These are phyloP conservation scores for Pinctada fucata DNA, from an alignment of 2,888 invertebrate genomes.

Conservation along the genomic window DNA sequence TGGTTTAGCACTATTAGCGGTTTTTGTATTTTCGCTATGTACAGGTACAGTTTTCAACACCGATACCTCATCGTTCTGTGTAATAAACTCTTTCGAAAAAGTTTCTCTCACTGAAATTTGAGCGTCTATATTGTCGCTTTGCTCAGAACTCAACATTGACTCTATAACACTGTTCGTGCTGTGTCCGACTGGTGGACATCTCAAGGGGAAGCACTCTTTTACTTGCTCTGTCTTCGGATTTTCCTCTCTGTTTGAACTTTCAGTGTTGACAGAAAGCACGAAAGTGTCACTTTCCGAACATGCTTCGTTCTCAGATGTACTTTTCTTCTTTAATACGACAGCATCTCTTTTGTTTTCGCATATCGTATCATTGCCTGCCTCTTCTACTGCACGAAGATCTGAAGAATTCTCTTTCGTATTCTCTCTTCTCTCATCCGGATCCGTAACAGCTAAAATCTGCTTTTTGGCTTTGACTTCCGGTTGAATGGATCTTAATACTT, in stretches of 20 bases:
- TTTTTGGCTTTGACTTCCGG: too few species aligned
- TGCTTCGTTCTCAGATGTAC: not conserved
- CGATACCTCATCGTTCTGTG: too few species aligned
- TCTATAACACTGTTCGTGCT: not conserved
- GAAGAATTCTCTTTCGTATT: not conserved
- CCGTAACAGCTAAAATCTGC: too few species aligned
- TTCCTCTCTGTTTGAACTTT: not conserved
- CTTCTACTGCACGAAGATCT: too few species aligned
- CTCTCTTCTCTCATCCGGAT: not conserved
- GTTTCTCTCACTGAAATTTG: not conserved
- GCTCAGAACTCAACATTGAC: not conserved
- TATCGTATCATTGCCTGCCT: too few species aligned
- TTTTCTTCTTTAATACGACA: not conserved
- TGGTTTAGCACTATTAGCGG: conserved; percentile 1
- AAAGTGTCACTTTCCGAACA: not conserved
- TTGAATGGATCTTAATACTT: too few species aligned
- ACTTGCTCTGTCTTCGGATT: not conserved
- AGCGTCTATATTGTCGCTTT: not conserved
- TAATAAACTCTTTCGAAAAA: not conserved
- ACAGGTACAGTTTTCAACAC: not conserved
- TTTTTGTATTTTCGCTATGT: not conserved
- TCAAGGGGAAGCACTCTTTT: not conserved
- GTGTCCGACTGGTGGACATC: not conserved
- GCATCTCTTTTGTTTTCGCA: too few species aligned
- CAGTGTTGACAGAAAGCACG: too few species aligned